Evolutionary conservation across 2,888 invertebrate species (phyloP).

Genomic region (Heliconius ismenius): DNA sequence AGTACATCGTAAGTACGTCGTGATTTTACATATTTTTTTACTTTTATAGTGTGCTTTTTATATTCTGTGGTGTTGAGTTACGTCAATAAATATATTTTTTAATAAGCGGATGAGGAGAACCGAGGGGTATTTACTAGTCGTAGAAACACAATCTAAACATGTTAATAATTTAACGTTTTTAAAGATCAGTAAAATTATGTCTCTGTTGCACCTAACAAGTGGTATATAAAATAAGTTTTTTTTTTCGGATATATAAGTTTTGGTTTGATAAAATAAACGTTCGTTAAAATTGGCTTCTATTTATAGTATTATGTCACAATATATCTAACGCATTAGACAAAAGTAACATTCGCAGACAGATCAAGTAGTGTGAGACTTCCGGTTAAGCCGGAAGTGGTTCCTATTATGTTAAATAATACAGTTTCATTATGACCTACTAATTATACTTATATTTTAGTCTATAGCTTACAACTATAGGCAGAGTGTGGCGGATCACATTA

Average conservation of each 20-base stretch:
- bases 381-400: slow-evolving; percentile 10
- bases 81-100: no score
- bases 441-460: background rate
- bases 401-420: background rate
- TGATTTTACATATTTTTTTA: background rate
- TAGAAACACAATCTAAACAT: no score
- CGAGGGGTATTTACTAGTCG: no score
- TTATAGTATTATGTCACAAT: background rate
- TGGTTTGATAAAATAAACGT: background rate
- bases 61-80: no score
- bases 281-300: background rate
- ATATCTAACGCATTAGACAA: background rate
- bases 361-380: slow-evolving; percentile 7
- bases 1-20: no score
- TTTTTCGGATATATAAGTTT: no score
- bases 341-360: background rate
- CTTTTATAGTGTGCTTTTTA: background rate
- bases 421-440: slow-evolving; percentile 1
- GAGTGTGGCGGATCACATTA: background rate
- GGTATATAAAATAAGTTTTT: no score
- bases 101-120: no score
- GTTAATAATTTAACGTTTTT: no score
- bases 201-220: background rate
- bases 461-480: background rate
- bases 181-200: background rate